Evolutionary conservation across 2,797 vertebrate genomes (phyloP).

Genomic region (Sylvia borin): DNA sequence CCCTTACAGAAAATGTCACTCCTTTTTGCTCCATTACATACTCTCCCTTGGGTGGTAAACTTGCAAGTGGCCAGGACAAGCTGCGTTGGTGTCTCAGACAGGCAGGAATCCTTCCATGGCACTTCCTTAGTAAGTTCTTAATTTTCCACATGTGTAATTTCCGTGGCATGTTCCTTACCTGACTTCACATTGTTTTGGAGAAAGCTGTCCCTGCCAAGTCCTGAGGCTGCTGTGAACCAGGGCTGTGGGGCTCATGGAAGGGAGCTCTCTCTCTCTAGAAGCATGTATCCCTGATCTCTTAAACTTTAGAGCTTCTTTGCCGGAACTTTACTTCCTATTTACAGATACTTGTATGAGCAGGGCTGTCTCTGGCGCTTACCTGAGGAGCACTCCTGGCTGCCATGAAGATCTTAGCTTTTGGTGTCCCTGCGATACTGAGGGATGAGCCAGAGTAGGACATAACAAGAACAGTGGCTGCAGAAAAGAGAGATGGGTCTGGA

Average conservation of each 20-base stretch:
- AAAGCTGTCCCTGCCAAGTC: background rate
- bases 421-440: background rate
- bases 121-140: background rate
- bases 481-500: background rate
- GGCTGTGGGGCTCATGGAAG: background rate
- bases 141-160: background rate
- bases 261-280: background rate
- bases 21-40: background rate
- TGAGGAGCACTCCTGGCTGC: background rate
- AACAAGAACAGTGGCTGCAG: background rate
- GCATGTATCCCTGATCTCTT: background rate
- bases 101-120: background rate
- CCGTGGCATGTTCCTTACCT: background rate
- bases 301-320: background rate
- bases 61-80: background rate
- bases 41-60: background rate
- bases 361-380: background rate
- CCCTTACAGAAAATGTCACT: background rate
- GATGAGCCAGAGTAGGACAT: background rate
- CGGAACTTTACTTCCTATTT: background rate
- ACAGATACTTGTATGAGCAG: background rate
- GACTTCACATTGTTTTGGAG: accelerated
- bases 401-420: background rate
- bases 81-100: background rate
- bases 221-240: background rate